Base-by-base conservation (phyloP, 2,797 vertebrate genomes). In the Cuniculus paca region DNA sequence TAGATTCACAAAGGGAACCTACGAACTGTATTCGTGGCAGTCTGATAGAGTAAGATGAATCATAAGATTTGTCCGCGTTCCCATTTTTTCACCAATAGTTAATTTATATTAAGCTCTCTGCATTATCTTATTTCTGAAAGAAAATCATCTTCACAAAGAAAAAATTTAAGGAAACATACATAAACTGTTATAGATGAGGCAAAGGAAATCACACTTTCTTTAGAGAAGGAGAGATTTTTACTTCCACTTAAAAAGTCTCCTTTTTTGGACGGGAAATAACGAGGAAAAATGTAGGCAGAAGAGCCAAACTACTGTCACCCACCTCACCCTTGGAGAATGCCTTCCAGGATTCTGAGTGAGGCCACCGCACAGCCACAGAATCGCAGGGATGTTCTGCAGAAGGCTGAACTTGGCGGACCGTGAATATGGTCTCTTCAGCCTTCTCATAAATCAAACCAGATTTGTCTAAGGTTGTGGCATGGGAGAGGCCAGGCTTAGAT, bases 151-250 rank as follows among this genome's bases (percentile, higher is more conserved):
- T 48, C 65, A 26, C 45, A 50, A 45, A 28, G 31, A 75, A 14
- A 3, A 63, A 13, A 68, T 39, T 50, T 75, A 28, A 88, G 48
- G 63, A 79, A 48, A 9, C 31, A 20, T 13, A 60, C 48, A 80
- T 0, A 1, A 72, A 39, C 91, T 34, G 5, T 72, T 91, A 52
- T 1, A 65, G 14, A 58, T 1, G 39, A 58, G 26, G 39, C 20
- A 50, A 45, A 79, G 58, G 63, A 61, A 90, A 90, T 54, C 26
- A 93, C 70, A 17, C 68, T 80, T 88, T 80, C 89, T 68, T 82
- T 34, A 42, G 26, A 22, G 68, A 52, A 90, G 90, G 85, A 87
- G 6, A n/a, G 1, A n/a, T 45, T 78, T 81, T 70, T 56, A 2
- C 22, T 75, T 88, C 14, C 50, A 81, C 85, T 26, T 63, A 50